Percentiles rank a stretch among this genome's conserved stretches.
Conservation (phyloP, 1,140 invertebrate genomes). For the Anthonomus grandis region DNA sequence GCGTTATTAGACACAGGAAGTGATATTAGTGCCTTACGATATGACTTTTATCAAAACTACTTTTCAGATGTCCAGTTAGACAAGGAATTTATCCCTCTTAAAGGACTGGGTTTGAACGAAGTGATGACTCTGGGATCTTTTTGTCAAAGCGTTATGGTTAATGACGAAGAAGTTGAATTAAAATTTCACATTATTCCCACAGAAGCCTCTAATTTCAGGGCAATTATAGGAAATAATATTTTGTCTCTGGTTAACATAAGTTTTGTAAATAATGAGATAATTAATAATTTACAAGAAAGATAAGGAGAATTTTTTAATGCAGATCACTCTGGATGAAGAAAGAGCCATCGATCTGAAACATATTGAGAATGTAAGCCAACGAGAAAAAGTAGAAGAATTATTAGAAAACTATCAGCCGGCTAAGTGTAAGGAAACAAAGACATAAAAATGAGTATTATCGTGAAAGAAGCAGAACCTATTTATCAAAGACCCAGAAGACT, state of each 20-base stretch:
- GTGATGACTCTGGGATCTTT: constrained; percentile 13
- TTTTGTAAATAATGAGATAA: background rate
- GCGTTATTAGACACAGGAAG: constrained; percentile 14
- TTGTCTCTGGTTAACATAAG: constrained; percentile 2
- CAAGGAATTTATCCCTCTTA: background rate
- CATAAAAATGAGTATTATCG: constrained; percentile 26
- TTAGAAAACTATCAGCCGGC: constrained; percentile 17
- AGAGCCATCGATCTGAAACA: background rate
- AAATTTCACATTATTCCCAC: constrained; percentile 10
- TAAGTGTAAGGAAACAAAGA: constrained; percentile 10
- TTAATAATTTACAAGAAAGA: constrained; percentile 3
- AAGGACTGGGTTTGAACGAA: constrained; percentile 9
- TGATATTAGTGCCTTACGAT: constrained; percentile 14
- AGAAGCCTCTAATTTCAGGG: constrained; percentile 1
- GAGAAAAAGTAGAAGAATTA: constrained; percentile 12
- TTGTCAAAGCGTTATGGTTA: constrained; percentile 7
- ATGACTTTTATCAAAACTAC: constrained; percentile 5
- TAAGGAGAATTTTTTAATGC: constrained; percentile 16
- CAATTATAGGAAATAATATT: constrained; percentile 14
- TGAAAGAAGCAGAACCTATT: constrained; percentile 34
- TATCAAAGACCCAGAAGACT: constrained; percentile 41
- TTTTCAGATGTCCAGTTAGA: constrained; percentile 6
- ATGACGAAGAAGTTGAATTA: constrained; percentile 13
- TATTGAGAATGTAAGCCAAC: background rate
- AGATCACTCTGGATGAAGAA: constrained; percentile 16